phyloP scores from a whole-genome alignment of 1,140 invertebrate species.

The Papilio glaucus region DNA sequence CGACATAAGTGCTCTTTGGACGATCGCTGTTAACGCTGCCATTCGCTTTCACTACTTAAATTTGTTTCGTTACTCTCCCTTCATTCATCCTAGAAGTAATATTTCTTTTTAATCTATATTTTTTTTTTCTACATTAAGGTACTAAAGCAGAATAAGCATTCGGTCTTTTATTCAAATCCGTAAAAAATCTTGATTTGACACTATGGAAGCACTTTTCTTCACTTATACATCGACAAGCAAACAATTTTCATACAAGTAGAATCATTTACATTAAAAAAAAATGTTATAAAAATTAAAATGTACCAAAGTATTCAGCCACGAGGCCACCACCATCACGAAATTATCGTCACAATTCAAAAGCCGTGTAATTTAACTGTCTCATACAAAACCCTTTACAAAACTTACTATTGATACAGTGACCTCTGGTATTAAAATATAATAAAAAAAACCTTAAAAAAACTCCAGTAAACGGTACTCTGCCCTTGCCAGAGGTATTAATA shows the following conservation, averaged over 20 bases:
- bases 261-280: neutral
- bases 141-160: no score
- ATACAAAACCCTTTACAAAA: conserved; percentile 20
- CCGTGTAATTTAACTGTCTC: neutral
- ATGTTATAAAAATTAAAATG: neutral
- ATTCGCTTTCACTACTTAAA: no score
- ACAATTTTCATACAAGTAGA: neutral
- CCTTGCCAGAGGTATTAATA: conserved; percentile 47
- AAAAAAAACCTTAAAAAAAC: conserved; percentile 35
- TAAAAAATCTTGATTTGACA: no score
- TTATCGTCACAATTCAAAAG: conserved; percentile 17
- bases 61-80: no score
- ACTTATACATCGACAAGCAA: neutral
- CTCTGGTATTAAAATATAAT: conserved; percentile 26
- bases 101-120: no score
- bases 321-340: neutral
- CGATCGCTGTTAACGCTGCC: no score
- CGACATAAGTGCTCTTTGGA: no score
- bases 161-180: no score
- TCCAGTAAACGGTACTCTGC: conserved; percentile 50
- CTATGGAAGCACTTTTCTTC: no score
- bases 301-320: conserved; percentile 1
- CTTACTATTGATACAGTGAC: conserved; percentile 33
- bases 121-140: no score
- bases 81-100: no score